Base-by-base conservation (phyloP, 2,797 vertebrate genomes). In the Euthynnus affinis region DNA sequence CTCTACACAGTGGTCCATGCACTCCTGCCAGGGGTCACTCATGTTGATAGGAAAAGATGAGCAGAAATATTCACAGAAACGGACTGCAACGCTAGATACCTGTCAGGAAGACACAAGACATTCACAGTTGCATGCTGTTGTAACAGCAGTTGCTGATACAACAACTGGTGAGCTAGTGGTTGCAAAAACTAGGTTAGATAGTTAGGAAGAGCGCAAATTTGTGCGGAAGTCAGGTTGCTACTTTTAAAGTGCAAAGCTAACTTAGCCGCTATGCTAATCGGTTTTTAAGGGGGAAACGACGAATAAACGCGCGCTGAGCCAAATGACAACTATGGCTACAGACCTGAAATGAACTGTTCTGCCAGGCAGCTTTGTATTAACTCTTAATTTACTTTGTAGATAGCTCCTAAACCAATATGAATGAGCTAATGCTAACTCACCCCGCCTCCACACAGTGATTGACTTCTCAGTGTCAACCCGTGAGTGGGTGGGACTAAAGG, bases 11-110 rank as follows among this genome's bases (percentile, higher is more conserved):
- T 88, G 76, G 20, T 95, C 93, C 94, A 95, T 91, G 49, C 95
- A 95, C 27, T 95, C 94, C 22, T 92, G 85, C 94, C 94, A 95
- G 0, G 86, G 81, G 46, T 95, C 93, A 32, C 70, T 78, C 94
- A 94, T 95, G 60, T 25, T 89, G 82, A 87, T 23, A 4, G 4
- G 22, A 23, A 37, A 37, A 12, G 18, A 55, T 40, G 20, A 55
- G 46, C 22, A 5, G 27, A 18, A 27, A 61, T 40, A 22, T 9
- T 44, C 20, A 42, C 51, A 20, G 49, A 23, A 1, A 46, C 51
- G 2, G 14, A 12, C 13, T 40, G 9, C 3, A n/a, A n/a, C n/a
- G n/a, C n/a, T n/a, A 10, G 4, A 1, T 6, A 57, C 62, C 78
- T 81, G 46, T 17, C 4, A 17, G 1, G 4, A 7, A 5, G 5